Evolutionary conservation across 2,113 vertebrate species (phyloP), one percentile per base, ranked within the genome.

Genomic region (Phrynosoma platyrhinos): DNA sequence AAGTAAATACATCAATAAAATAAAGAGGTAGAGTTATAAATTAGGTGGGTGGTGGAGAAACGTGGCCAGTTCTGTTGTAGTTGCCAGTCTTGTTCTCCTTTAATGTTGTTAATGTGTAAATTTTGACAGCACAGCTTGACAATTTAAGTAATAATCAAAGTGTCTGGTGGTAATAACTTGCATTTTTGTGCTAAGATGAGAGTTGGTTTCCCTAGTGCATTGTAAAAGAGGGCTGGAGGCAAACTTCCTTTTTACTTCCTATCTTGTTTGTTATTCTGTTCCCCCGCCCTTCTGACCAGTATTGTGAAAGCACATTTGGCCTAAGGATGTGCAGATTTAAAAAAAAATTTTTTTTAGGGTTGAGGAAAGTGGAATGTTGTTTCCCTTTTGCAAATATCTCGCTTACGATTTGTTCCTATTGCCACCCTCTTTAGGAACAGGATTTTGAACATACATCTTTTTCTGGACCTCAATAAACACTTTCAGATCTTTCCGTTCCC

Each of bases 81-180:
- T 84, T 81, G 10, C 94, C 94, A 94, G 96, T 96, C 96, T 96
- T 97, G 97, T 98, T 97, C 97, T 97, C 97, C 96, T 97, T 97
- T 96, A 96, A 93, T 81, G 89, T 88, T 86, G 92, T 86, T 62
- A 87, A 90, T 42, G 83, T 91, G 82, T 88, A 58, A 91, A 90
- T 89, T 90, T 92, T 87, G 92, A 93, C 94, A 94, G 94, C 95
- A 95, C 94, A 95, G 95, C 94, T 96, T 94, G 93, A 92, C 83
- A 84, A 95, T 66, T 94, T 94, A 76, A 95, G 94, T 96, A 95
- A 94, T 94, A 94, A 91, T 89, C 90, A 40, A 91, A 93, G 94
- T 94, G 66, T 93, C 90, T 91, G 90, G 94, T 93, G 91, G 93
- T 92, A 94, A 95, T 89, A 90, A 92, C 92, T 88, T 88, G 95